Percentiles rank a stretch among this genome's conserved stretches.
These are phyloP conservation scores for Emys orbicularis DNA, from an alignment of 2,797 vertebrate species.

Conservation along the genomic window DNA sequence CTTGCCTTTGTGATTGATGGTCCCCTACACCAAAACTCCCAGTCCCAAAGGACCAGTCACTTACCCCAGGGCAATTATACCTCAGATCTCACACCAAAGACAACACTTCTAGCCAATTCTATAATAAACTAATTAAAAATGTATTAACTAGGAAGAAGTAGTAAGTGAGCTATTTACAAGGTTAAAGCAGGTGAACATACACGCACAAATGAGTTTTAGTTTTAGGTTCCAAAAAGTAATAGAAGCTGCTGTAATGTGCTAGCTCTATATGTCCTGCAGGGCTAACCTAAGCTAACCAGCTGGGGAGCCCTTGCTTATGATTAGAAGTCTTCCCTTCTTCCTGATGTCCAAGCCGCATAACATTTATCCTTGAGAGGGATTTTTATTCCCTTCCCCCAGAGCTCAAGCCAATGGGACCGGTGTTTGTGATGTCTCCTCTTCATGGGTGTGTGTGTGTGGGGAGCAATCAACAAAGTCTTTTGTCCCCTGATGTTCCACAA, in stretches of 20 bases:
- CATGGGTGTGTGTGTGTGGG: not conserved
- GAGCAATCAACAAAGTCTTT: not conserved
- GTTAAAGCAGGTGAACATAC: not conserved
- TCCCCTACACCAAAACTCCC: not conserved
- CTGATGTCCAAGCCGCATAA: too few species aligned
- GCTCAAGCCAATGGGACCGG: not conserved
- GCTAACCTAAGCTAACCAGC: not conserved
- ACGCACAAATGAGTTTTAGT: not conserved
- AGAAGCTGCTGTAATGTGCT: not conserved
- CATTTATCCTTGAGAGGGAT: too few species aligned
- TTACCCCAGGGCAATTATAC: not conserved
- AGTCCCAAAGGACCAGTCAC: not conserved
- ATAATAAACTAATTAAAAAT: not conserved
- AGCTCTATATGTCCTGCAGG: not conserved
- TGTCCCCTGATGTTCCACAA: not conserved
- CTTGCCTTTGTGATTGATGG: not conserved
- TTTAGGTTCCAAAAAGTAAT: not conserved
- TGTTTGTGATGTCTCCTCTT: not conserved
- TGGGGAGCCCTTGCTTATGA: not conserved
- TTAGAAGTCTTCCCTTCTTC: not conserved
- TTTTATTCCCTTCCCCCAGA: not conserved
- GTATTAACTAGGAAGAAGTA: not conserved
- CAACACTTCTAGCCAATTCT: not conserved
- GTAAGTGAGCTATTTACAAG: not conserved
- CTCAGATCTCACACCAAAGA: not conserved